phyloP scores from a whole-genome alignment of 2,113 vertebrate genomes.

The Mus spicilegus region DNA sequence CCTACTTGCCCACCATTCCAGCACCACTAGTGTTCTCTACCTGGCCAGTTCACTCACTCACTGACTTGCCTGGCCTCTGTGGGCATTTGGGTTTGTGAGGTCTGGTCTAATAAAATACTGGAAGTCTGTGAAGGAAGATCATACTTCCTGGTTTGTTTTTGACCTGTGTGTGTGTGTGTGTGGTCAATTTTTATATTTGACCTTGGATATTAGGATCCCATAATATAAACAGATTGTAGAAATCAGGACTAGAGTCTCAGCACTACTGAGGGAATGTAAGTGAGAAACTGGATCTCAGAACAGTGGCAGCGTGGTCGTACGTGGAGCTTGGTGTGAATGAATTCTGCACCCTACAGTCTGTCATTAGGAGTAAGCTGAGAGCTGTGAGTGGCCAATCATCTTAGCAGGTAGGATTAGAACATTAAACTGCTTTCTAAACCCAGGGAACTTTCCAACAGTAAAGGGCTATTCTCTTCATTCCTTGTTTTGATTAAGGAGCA shows the following conservation, averaged over 20 bases:
- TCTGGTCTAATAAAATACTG: neutral
- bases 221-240: neutral
- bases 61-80: neutral
- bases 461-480: neutral
- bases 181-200: neutral
- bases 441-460: neutral
- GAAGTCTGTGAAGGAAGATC: neutral
- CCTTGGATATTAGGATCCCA: neutral
- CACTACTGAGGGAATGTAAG: too few species aligned
- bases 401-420: neutral
- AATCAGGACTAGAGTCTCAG: neutral
- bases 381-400: neutral
- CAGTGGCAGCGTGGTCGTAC: neutral
- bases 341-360: neutral
- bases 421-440: conserved; percentile 15
- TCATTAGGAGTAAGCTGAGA: neutral
- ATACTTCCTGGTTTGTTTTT: neutral
- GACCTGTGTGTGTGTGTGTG: neutral
- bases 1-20: neutral
- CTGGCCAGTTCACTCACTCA: neutral
- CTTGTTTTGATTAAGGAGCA: neutral
- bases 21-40: neutral
- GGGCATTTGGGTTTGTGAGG: neutral
- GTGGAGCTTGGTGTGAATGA: neutral
- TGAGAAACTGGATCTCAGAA: neutral